Evolutionary conservation across 2,888 invertebrate genomes (phyloP).

Genomic region (Lasioglossum pauxillum): DNA sequence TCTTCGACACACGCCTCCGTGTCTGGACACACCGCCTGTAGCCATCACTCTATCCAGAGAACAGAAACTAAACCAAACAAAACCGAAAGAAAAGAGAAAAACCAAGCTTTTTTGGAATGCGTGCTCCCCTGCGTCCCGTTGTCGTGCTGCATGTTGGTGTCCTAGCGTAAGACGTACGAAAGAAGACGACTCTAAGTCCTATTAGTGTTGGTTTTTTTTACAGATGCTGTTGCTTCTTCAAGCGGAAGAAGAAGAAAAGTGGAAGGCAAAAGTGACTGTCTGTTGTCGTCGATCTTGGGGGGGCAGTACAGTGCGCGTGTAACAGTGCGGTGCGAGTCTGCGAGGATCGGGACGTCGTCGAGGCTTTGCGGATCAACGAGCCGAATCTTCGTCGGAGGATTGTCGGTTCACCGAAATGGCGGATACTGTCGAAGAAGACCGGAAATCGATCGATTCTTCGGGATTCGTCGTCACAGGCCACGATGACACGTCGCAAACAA

Average conservation of each 20-base stretch:
- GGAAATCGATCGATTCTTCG: conserved; percentile 88
- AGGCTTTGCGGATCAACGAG: conserved; percentile 37
- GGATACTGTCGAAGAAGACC: conserved; percentile 87
- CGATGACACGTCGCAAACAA: conserved; percentile 79
- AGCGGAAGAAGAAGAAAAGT: conserved; percentile 99
- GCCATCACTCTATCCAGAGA: conserved; percentile 10
- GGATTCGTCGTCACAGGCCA: conserved; percentile 86
- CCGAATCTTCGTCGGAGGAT: conserved; percentile 11
- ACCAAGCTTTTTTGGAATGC: conserved; percentile 51
- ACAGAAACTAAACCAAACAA: background rate
- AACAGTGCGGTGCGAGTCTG: conserved; percentile 75
- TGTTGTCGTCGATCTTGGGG: conserved; percentile 88
- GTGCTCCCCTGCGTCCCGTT: conserved; percentile 16
- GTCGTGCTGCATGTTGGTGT: conserved; percentile 73
- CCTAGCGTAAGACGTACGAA: conserved; percentile 55
- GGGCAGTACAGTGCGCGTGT: conserved; percentile 83
- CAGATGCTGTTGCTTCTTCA: conserved; percentile 99
- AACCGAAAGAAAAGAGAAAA: background rate
- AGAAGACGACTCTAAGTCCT: conserved; percentile 83
- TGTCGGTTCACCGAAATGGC: conserved; percentile 76
- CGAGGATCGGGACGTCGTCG: conserved; percentile 32
- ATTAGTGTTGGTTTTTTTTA: conserved; percentile 86
- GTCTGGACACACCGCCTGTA: conserved; percentile 13
- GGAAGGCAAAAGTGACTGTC: conserved; percentile 95
- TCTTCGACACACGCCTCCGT: background rate